Percentiles rank a stretch among this genome's conserved stretches.
phyloP scores from a whole-genome alignment of 2,888 invertebrate genomes.

The Automeris io region DNA sequence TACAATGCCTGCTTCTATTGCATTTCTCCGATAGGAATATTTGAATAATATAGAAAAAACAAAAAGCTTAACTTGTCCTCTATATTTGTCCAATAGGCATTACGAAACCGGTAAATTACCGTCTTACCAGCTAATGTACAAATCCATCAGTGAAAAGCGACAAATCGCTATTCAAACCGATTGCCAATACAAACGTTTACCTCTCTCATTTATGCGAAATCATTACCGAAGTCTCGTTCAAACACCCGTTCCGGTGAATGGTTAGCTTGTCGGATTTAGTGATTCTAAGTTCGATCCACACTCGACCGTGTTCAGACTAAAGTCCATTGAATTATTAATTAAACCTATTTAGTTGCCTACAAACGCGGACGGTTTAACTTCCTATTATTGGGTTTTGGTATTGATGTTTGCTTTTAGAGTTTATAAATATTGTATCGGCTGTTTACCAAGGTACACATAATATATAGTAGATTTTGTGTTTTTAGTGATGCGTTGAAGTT shows the following conservation, averaged over 20 bases:
- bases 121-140: neutral
- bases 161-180: conserved; percentile 1
- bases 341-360: conserved; percentile 15
- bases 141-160: neutral
- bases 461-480: too few relatives aligned
- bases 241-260: conserved; percentile 37
- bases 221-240: conserved; percentile 31
- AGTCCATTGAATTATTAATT: conserved; percentile 29
- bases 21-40: too few relatives aligned
- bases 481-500: too few relatives aligned
- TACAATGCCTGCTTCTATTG: too few relatives aligned
- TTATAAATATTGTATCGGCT: neutral
- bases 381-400: conserved; percentile 3
- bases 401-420: neutral
- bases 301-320: conserved; percentile 13
- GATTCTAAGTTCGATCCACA: conserved; percentile 20
- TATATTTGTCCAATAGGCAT: too few relatives aligned
- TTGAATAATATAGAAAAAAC: too few relatives aligned
- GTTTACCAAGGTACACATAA: too few relatives aligned
- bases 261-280: conserved; percentile 40
- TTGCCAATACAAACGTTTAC: conserved; percentile 7
- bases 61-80: too few relatives aligned
- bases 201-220: conserved; percentile 26
- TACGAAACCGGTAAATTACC: too few relatives aligned
- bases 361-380: conserved; percentile 12